Conservation (phyloP, 2,113 vertebrate genomes). For the Toxostoma redivivum region DNA sequence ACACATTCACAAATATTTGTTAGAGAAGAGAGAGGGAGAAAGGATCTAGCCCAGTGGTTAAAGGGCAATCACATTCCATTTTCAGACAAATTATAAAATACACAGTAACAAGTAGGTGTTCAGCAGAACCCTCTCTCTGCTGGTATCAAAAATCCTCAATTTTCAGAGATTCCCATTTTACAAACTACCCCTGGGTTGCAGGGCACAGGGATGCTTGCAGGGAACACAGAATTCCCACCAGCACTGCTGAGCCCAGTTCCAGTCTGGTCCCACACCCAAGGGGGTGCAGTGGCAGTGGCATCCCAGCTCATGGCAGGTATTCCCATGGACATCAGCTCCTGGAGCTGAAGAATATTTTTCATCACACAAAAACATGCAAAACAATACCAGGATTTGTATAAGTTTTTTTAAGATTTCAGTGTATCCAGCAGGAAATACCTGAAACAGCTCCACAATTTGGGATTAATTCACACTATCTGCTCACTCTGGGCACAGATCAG, state of each 20-base stretch:
- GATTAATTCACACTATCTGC: neutral
- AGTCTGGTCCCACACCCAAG: neutral
- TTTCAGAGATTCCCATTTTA: neutral
- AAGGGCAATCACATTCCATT: neutral
- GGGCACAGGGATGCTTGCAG: neutral
- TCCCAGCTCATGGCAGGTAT: neutral
- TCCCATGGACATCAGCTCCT: neutral
- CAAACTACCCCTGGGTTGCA: neutral
- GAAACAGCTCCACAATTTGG: neutral
- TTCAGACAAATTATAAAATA: neutral
- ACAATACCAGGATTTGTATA: neutral
- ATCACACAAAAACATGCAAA: neutral
- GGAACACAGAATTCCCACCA: neutral
- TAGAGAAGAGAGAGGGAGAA: neutral
- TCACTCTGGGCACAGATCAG: neutral
- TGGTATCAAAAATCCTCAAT: neutral
- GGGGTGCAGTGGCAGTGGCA: neutral
- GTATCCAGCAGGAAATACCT: neutral
- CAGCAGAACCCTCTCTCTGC: neutral
- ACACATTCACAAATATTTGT: neutral
- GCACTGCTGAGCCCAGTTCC: neutral
- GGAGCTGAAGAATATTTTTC: neutral
- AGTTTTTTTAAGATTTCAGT: neutral
- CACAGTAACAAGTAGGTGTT: neutral
- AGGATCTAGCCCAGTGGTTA: neutral